Base-by-base conservation (phyloP, 1,140 invertebrate species). In the Spodoptera litura region DNA sequence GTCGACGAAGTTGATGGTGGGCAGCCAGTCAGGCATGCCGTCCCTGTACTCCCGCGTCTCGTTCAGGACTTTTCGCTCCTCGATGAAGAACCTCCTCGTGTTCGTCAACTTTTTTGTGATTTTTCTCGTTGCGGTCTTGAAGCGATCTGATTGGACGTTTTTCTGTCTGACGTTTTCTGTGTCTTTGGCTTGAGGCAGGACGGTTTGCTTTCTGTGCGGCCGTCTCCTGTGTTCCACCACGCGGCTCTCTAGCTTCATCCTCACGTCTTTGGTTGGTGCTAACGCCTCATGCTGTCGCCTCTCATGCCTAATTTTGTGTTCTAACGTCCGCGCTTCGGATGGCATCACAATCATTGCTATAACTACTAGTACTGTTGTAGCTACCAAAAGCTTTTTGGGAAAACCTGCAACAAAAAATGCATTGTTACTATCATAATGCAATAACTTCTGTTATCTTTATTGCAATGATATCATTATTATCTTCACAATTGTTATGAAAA, bases 301-400 rank as follows among this genome's bases (percentile, higher is more conserved):
- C 58, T 78, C 81, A 58, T 83, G 83, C 44, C 79, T 58, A 59
- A 82, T 78, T 71, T 79, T 86, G 58, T 86, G 83, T 13, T 82
- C 81, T 25, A 81, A 55, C 51, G 90, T 81, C 58, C 87, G 86
- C 20, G 89, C 86, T 68, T 94, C 91, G 38, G 80, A 81, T 53
- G 90, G 86, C 62, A 83, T 89, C 27, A 93, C 81, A 79, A 88
- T 92, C 92, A 93, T 93, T 68, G 88, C 82, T 82, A 94, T 85
- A 70, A 93, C 87, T 79, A 91, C 83, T 78, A 92, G 79, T 86
- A 94, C 75, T 64, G 89, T 87, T 87, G 88, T 85, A 93, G 90
- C 92, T 90, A 93, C 88, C 86, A 93, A 89, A 82, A 93, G 91
- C 92, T 89, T 94, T 91, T 93, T 93, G 83, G 90, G 87, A 91